A percentile compares a stretch with the other conserved stretches of the same genome.
Evolutionary conservation across 2,888 invertebrate genomes (phyloP).

Genomic region (Scelioninae gen. 2): DNA sequence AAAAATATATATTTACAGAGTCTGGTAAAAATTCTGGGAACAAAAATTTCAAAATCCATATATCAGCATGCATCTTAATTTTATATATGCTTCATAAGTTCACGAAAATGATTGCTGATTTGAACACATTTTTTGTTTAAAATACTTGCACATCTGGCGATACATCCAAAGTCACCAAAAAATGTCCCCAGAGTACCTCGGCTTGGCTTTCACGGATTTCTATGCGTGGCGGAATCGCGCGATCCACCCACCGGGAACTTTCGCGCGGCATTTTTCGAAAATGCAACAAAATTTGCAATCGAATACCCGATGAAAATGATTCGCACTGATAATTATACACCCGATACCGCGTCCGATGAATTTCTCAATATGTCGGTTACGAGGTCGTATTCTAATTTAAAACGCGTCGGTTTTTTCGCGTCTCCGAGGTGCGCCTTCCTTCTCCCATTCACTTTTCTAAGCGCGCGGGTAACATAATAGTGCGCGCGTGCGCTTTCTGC

Average conservation of each 20-base stretch:
- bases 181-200: conserved; percentile 4
- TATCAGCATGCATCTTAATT: too few species aligned
- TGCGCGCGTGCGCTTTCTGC: conserved; percentile 25
- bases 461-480: conserved; percentile 46
- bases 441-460: conserved; percentile 58
- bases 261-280: conserved; percentile 37
- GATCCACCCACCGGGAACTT: conserved; percentile 45
- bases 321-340: conserved; percentile 55
- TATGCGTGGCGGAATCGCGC: conserved; percentile 6
- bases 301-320: conserved; percentile 52
- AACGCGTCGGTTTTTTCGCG: conserved; percentile 42
- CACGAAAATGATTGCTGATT: not conserved
- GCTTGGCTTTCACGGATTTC: conserved; percentile 24
- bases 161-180: not conserved
- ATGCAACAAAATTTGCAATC: conserved; percentile 44
- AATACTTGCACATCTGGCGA: too few species aligned
- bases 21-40: too few species aligned
- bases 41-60: too few species aligned
- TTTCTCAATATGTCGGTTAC: conserved; percentile 59
- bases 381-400: conserved; percentile 58
- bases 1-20: too few species aligned
- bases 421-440: conserved; percentile 47
- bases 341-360: conserved; percentile 48
- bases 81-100: too few species aligned
- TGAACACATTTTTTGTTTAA: too few species aligned